Evolutionary conservation across 2,113 vertebrate genomes (phyloP).

Genomic region (Peromyscus californicus): DNA sequence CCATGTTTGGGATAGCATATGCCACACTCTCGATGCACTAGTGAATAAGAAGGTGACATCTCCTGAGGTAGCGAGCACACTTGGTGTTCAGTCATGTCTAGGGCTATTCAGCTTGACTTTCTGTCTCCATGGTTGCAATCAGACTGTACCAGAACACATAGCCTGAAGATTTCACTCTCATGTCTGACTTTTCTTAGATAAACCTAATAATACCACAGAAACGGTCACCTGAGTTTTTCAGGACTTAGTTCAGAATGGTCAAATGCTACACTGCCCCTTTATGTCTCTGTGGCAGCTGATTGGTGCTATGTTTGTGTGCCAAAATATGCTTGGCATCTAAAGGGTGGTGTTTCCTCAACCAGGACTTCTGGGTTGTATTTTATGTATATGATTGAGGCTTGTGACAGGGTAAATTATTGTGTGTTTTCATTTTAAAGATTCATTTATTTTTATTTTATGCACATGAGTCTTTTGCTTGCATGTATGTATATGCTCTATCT

Average conservation of each 20-base stretch:
- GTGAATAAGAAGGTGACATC: neutral
- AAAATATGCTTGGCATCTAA: neutral
- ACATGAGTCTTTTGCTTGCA: neutral
- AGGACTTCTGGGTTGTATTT: neutral
- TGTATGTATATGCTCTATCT: neutral
- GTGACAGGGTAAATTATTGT: neutral
- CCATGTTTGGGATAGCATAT: neutral
- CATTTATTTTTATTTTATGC: neutral
- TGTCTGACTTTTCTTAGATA: neutral
- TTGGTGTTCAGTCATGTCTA: neutral
- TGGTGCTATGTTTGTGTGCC: neutral
- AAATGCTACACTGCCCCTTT: too few relatives aligned
- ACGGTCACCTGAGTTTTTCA: neutral
- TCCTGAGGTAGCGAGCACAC: neutral
- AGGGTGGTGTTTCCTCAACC: neutral
- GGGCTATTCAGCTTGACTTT: neutral
- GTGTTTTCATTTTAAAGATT: neutral
- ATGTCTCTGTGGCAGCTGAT: neutral
- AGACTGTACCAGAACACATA: neutral
- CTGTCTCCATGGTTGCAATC: neutral
- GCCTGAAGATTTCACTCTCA: neutral
- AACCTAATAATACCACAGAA: neutral
- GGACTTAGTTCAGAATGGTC: neutral
- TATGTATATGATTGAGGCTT: neutral
- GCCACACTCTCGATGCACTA: neutral